Evolutionary conservation across 2,113 vertebrate genomes (phyloP).

Genomic region (Hippopotamus amphibius): DNA sequence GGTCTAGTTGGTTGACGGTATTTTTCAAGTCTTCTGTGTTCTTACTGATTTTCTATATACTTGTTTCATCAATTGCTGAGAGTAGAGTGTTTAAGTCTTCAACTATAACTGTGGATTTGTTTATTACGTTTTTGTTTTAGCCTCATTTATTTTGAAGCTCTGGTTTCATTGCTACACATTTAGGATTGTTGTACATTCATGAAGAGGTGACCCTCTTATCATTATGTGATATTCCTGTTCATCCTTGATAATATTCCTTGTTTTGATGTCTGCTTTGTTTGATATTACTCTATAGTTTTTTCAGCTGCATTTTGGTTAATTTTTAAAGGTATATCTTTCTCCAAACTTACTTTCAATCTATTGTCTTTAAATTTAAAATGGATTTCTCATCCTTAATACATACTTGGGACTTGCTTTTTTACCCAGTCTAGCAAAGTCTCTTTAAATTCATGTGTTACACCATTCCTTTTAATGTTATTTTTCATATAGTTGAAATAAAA

Average conservation of each 20-base stretch:
- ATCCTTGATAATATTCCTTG: not conserved
- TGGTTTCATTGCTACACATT: not conserved
- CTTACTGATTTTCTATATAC: not conserved
- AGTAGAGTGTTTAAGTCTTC: not conserved
- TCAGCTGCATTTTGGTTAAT: not conserved
- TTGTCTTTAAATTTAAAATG: not conserved
- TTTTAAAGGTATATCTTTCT: not conserved
- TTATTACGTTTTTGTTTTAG: not conserved
- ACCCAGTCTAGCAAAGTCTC: not conserved
- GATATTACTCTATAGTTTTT: not conserved
- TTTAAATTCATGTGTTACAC: constrained; percentile 20
- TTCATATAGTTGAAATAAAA: not conserved
- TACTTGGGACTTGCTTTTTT: not conserved
- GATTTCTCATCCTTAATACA: not conserved
- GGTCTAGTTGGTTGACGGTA: not conserved
- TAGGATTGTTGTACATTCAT: not conserved
- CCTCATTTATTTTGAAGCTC: not conserved
- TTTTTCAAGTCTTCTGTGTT: not conserved
- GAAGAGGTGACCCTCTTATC: not conserved
- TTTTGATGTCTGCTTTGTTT: not conserved
- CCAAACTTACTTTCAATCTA: not conserved
- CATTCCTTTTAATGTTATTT: not conserved
- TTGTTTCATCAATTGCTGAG: not conserved
- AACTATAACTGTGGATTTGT: not conserved
- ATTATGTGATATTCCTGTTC: not conserved